Evolutionary conservation across 2,888 invertebrate genomes (phyloP).

Genomic region (Caenorhabditis auriculariae): DNA sequence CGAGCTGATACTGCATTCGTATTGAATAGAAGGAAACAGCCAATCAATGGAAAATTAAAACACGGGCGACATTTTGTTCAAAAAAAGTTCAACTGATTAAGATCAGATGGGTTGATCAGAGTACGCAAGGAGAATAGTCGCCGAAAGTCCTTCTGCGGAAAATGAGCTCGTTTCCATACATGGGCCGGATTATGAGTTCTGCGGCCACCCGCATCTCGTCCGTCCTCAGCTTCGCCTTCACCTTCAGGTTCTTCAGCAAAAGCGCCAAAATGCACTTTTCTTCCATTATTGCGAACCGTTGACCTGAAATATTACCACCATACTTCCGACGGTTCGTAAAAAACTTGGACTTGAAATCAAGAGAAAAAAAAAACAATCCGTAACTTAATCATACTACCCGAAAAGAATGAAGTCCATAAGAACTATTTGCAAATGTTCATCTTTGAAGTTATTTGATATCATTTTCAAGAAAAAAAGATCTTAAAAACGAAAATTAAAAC

Average conservation of each 20-base stretch:
- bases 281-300: conserved; percentile 63
- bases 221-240: conserved; percentile 53
- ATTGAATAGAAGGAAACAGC: no score
- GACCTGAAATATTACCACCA: conserved; percentile 40
- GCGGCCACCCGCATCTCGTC: conserved; percentile 61
- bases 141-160: conserved; percentile 32
- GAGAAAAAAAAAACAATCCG: neutral
- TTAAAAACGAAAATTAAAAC: no score
- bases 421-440: no score
- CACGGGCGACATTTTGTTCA: no score
- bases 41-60: no score
- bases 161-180: conserved; percentile 55
- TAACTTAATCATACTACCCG: no score
- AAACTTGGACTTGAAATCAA: neutral
- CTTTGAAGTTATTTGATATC: no score
- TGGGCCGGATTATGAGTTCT: conserved; percentile 61
- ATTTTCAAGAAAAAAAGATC: no score
- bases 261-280: conserved; percentile 59
- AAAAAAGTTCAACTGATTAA: no score
- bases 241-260: conserved; percentile 50
- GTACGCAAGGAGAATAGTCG: conserved; percentile 21
- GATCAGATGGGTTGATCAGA: neutral
- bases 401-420: no score
- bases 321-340: neutral
- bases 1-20: no score